These are phyloP conservation scores for Drosophila kanapiae DNA, from an alignment of 1,140 invertebrate genomes.

Conservation along the genomic window DNA sequence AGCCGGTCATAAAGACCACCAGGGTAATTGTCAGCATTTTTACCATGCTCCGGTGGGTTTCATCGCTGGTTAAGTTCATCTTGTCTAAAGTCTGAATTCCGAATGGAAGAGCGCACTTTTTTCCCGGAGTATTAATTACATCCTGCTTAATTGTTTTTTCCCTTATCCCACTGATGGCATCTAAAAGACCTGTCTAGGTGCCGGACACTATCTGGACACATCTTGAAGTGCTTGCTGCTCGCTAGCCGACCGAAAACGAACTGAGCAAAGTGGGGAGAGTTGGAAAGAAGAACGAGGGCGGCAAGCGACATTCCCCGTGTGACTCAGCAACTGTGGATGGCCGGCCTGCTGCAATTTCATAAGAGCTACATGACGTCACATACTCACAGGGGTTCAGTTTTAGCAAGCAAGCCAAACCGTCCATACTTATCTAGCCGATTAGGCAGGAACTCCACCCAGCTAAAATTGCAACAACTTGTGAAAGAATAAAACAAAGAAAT, in stretches of 20 bases:
- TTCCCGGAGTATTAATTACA: constrained; percentile 6
- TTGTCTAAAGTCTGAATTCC: not conserved
- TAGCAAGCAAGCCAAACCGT: not conserved
- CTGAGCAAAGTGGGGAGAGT: constrained; percentile 4
- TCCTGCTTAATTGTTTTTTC: constrained; percentile 46
- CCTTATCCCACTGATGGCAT: constrained; percentile 11
- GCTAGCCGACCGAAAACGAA: constrained; percentile 2
- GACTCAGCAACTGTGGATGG: constrained; percentile 22
- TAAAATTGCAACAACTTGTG: constrained; percentile 41
- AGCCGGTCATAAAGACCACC: constrained; percentile 45
- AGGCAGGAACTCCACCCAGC: constrained; percentile 8
- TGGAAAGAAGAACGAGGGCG: not conserved
- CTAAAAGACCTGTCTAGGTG: constrained; percentile 18
- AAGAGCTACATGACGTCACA: constrained; percentile 47
- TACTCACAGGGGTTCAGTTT: not conserved
- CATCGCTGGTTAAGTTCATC: constrained; percentile 41
- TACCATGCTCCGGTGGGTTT: constrained; percentile 42
- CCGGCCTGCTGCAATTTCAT: constrained; percentile 40
- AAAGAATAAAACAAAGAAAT: constrained; percentile 25
- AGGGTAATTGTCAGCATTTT: constrained; percentile 44
- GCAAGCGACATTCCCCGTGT: constrained; percentile 18
- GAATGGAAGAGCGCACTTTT: constrained; percentile 8
- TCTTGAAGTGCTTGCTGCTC: constrained; percentile 8
- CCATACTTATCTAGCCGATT: constrained; percentile 23
- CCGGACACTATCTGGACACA: constrained; percentile 42